Evolutionary conservation across 1,140 invertebrate species (phyloP), one percentile per base, ranked within the genome.

Genomic region (Neodiprion fabricii): DNA sequence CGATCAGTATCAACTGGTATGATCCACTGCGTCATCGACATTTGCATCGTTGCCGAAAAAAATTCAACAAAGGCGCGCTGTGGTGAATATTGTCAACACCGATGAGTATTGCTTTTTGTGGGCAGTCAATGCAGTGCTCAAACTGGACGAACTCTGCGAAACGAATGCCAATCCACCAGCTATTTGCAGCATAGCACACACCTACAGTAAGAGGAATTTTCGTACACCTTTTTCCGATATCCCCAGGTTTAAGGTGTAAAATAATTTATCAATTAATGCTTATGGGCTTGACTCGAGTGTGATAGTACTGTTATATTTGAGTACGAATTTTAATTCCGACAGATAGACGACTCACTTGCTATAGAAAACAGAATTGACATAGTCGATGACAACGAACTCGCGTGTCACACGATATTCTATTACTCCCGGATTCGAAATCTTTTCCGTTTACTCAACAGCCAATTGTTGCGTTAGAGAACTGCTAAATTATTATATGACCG

Each of bases 151-250:
- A 17, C 17, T 17, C 17, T 17, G 17, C 17, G 23, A 67, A 66
- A 76, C 77, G 28, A 79, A 84, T 76, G 8, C 73, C 14, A 71
- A 79, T 65, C 67, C 79, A 53, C 78, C 79, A 66, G 74, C 70
- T 66, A 88, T 77, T 81, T 72, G 40, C 74, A 77, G 67, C 80
- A 81, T 76, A 17, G 65, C 49, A 72, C 79, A 72, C 78, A 83
- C 75, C 68, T 88, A 53, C 85, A 87, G 48, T 86, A 86, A 78
- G 70, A 77, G 66, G 79, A 71, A 78, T 21, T 87, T 88, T 77
- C 86, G 84, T 11, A 79, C 76, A 79, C 72, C 48, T 74, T 67
- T 65, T 77, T 7, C 72, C 72, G 70, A 21, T 76, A 65, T 28
- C 70, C 17, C 17, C 17, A 17, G 17, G 17, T 17, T 17, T 17